Evolutionary conservation across 2,797 vertebrate genomes (phyloP).

Genomic region (Crenuchus spilurus): DNA sequence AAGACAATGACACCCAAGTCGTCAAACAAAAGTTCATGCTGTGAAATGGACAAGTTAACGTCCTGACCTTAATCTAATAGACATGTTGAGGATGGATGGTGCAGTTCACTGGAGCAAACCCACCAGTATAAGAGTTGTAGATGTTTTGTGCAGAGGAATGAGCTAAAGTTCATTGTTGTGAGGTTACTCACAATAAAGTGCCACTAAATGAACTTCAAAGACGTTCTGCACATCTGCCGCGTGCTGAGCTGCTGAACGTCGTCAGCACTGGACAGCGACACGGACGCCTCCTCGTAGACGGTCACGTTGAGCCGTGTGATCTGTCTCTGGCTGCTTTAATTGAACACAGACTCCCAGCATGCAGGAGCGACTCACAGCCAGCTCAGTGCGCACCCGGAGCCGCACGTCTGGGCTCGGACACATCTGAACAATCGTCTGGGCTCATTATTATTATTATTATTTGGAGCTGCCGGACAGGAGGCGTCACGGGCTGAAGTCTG

Average conservation of each 20-base stretch:
- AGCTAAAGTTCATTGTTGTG: too few relatives aligned
- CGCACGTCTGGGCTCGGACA: background rate
- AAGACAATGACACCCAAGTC: too few relatives aligned
- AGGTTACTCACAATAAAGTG: too few relatives aligned
- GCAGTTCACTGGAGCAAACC: too few relatives aligned
- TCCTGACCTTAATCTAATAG: too few relatives aligned
- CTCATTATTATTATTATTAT: background rate
- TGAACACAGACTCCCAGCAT: background rate
- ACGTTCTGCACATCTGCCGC: too few relatives aligned
- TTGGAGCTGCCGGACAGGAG: background rate
- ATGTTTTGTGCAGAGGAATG: too few relatives aligned
- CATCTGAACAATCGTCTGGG: background rate
- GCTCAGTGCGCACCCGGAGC: background rate
- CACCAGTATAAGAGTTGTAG: too few relatives aligned
- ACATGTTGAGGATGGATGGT: too few relatives aligned
- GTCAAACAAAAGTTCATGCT: too few relatives aligned
- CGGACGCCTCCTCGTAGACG: background rate
- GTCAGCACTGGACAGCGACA: slow-evolving; percentile 44
- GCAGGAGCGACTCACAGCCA: background rate
- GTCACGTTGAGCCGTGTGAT: background rate
- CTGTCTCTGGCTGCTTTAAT: background rate
- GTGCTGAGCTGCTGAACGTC: background rate
- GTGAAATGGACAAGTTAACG: too few relatives aligned
- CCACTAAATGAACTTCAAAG: too few relatives aligned
- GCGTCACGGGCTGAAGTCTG: slow-evolving; percentile 36